Percentiles rank a stretch among this genome's conserved stretches.
Evolutionary conservation across 2,797 vertebrate species (phyloP).

Genomic region (Ctenochaetus hawaiiensis): DNA sequence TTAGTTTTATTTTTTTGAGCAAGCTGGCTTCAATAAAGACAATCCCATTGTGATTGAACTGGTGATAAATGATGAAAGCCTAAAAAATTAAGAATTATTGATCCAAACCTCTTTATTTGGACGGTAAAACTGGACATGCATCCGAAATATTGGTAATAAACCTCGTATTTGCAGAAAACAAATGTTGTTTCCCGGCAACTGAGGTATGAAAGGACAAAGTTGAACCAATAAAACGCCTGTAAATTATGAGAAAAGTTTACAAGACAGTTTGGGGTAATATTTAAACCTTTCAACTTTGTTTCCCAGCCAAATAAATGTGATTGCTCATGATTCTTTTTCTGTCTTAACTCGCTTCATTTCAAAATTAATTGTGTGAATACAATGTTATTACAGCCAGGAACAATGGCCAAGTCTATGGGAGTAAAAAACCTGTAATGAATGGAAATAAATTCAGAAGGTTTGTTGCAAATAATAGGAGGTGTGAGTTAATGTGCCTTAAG

Average conservation of each 20-base stretch:
- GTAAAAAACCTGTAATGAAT: not conserved
- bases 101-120: not conserved
- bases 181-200: not conserved
- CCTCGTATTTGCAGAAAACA: not conserved
- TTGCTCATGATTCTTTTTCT: not conserved
- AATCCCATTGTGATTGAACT: not conserved
- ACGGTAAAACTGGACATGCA: not conserved
- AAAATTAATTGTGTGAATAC: not conserved
- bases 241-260: too few relatives aligned
- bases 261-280: too few relatives aligned
- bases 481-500: conserved; percentile 24
- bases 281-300: too few relatives aligned
- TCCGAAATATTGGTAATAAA: not conserved
- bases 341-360: not conserved
- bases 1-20: too few relatives aligned
- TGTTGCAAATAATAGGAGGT: conserved; percentile 30
- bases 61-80: not conserved
- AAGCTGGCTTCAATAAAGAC: too few relatives aligned
- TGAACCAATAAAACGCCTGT: too few relatives aligned
- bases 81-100: not conserved
- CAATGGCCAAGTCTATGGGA: not conserved
- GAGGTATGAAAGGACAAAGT: too few relatives aligned
- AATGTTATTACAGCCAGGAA: not conserved
- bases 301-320: too few relatives aligned
- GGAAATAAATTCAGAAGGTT: conserved; percentile 2